Base-by-base conservation (phyloP, 2,888 invertebrate species). In the Epinotia ramella region DNA sequence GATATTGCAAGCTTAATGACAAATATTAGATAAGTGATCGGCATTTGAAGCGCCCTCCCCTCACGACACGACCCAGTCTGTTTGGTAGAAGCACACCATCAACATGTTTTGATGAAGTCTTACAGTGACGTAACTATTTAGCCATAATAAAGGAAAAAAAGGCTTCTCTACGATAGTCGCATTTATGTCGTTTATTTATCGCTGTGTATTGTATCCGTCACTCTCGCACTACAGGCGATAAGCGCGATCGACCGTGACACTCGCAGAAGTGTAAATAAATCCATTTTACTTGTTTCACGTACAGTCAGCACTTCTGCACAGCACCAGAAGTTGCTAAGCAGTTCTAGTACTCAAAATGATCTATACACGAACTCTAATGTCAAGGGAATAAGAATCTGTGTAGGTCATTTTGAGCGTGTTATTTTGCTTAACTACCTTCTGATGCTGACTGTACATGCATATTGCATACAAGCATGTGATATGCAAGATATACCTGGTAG, bases 141-240 rank as follows among this genome's bases (percentile, higher is more conserved):
- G n/a, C 16, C 53, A 53, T 53, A n/a, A 53, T 5, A 53, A n/a
- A 16, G 53, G 6, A 53, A 53, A 53, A 53, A 53, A 13, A 5
- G 1, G 53, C 6, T 53, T 53, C 53, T n/a, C 5, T 6, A 4
- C n/a, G 13, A 46, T n/a, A n/a, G 53, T 6, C 53, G 53, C 16
- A n/a, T n/a, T 53, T n/a, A n/a, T 53, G 53, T n/a, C n/a, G n/a
- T 53, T n/a, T 53, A 53, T 53, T 16, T 53, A 53, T 53, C 49
- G 16, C 16, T 49, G 49, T 49, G 4, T 49, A 16, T 16, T 16
- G 16, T 16, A 49, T 49, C 49, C 16, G 13, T 49, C 49, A 16
- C 49, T 49, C 16, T 16, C 49, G n/a, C 53, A n/a, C 53, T n/a
- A n/a, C 49, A 49, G 16, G 5, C 49, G 49, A 49, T 49, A 49